A percentile compares a stretch with the other conserved stretches of the same genome.
These are phyloP conservation scores for Stenotaenia linearis DNA, from an alignment of 2,888 invertebrate species.

Conservation along the genomic window DNA sequence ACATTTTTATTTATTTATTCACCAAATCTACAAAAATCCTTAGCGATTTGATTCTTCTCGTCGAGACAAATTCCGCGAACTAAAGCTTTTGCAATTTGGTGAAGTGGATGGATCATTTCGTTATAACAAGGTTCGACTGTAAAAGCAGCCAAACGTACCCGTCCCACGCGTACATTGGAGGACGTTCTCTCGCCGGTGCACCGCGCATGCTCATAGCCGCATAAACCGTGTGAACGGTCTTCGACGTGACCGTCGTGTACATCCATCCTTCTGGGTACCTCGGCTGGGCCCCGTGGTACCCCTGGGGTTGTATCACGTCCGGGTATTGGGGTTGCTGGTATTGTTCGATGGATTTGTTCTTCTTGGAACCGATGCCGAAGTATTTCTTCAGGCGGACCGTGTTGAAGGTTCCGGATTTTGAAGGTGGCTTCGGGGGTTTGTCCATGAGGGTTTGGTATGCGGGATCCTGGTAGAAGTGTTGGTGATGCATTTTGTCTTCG, in stretches of 20 bases:
- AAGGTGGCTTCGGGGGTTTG: not conserved
- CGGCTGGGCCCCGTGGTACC: not conserved
- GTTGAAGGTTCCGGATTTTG: slow-evolving; percentile 36
- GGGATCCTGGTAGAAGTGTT: not conserved
- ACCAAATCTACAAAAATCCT: too few species aligned
- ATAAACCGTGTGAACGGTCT: slow-evolving; percentile 30
- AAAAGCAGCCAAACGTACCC: too few species aligned
- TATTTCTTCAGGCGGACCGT: slow-evolving; percentile 38
- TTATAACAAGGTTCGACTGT: too few species aligned
- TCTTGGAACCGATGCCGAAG: slow-evolving; percentile 37
- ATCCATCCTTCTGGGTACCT: slow-evolving; percentile 30
- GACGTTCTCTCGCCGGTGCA: not conserved
- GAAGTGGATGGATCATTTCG: too few species aligned
- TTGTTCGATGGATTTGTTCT: slow-evolving; percentile 31
- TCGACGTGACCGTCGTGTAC: slow-evolving; percentile 32
- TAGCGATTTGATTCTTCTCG: too few species aligned
- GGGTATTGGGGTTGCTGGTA: not conserved
- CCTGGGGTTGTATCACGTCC: not conserved
- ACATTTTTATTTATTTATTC: too few species aligned
- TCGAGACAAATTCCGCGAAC: too few species aligned
- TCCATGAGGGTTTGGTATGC: not conserved
- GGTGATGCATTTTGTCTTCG: slow-evolving; percentile 8
- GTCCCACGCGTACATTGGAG: slow-evolving; percentile 29
- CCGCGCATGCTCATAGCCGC: slow-evolving; percentile 23
- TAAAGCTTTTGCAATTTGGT: too few species aligned